phyloP scores from a whole-genome alignment of 2,797 vertebrate genomes.

The Micrastur ruficollis region DNA sequence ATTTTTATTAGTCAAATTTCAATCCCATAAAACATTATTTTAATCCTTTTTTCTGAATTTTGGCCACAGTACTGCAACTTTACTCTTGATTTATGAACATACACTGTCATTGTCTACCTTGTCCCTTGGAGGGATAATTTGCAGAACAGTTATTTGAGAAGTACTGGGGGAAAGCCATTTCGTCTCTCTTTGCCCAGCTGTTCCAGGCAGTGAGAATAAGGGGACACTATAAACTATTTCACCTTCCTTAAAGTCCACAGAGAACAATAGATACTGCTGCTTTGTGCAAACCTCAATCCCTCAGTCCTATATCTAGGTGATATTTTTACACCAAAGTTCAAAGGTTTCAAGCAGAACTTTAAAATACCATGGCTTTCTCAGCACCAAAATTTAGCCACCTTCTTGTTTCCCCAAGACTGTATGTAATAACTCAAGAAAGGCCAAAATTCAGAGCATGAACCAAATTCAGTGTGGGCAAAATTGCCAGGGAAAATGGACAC shows the following conservation, averaged over 20 bases:
- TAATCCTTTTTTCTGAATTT: not conserved
- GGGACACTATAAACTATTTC: not conserved
- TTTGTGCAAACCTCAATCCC: not conserved
- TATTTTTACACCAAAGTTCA: not conserved
- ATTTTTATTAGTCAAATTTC: not conserved
- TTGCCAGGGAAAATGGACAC: not conserved
- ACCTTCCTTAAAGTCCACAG: not conserved
- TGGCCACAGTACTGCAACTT: not conserved
- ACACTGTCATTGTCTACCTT: not conserved
- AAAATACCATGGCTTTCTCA: not conserved
- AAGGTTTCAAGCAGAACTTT: not conserved
- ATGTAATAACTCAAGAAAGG: not conserved
- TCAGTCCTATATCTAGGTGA: not conserved
- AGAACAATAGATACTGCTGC: not conserved
- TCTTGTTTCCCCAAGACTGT: not conserved
- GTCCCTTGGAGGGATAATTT: not conserved
- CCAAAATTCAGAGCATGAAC: not conserved
- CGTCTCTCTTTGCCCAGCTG: not conserved
- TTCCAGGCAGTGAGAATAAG: not conserved
- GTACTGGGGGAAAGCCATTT: not conserved
- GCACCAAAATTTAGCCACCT: not conserved
- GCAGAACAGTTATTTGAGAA: constrained; percentile 1
- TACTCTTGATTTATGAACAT: not conserved
- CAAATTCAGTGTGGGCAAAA: not conserved
- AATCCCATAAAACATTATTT: not conserved